Percentiles rank a stretch among this genome's conserved stretches.
Evolutionary conservation across 1,140 invertebrate species (phyloP).

Genomic region (Bombus waltoni): DNA sequence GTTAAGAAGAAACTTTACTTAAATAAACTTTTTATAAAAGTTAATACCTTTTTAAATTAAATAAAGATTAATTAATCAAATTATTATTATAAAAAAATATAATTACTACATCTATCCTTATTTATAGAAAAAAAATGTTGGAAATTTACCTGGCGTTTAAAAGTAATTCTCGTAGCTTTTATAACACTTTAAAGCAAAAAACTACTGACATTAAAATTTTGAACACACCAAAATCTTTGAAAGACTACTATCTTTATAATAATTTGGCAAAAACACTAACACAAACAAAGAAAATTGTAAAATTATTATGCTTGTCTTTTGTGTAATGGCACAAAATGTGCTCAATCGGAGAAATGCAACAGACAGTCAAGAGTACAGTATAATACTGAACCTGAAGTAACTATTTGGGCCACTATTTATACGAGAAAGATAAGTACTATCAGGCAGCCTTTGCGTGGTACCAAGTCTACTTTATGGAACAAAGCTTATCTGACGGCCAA

Average conservation of each 20-base stretch:
- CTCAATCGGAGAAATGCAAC: background rate
- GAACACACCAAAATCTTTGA: background rate
- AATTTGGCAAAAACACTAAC: conserved; percentile 10
- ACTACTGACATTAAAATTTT: background rate
- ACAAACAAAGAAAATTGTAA: background rate
- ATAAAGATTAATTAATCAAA: background rate
- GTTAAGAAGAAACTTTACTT: background rate
- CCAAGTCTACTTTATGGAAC: conserved; percentile 62
- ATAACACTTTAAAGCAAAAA: conserved; percentile 67
- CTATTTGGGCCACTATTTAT: conserved; percentile 78
- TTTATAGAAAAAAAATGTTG: background rate
- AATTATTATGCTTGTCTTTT: background rate
- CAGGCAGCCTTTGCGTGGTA: conserved; percentile 70
- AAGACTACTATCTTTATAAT: conserved; percentile 18
- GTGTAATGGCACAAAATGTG: background rate
- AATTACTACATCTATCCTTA: background rate
- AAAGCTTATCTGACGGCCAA: conserved; percentile 73
- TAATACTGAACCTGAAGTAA: conserved; percentile 72
- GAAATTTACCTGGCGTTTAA: conserved; percentile 70
- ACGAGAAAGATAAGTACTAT: conserved; percentile 79
- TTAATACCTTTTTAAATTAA: no score
- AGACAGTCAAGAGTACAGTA: conserved; percentile 33
- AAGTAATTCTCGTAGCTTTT: conserved; percentile 79
- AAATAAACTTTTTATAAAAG: background rate
- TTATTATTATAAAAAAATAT: no score